Conservation (phyloP, 2,113 vertebrate genomes). For the Notarius lentiginosus region DNA sequence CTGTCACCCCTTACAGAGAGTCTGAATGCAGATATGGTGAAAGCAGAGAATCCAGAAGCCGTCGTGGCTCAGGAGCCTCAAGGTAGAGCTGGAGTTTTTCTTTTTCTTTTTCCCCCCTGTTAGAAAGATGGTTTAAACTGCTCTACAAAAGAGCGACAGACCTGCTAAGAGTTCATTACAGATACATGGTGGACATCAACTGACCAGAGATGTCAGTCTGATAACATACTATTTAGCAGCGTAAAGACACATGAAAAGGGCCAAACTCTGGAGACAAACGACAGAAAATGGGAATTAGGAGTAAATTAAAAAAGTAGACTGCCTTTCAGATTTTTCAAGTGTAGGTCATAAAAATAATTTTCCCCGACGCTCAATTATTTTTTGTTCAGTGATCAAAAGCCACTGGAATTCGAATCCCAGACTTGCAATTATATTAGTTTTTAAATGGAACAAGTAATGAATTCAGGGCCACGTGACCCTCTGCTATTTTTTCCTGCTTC, state of each 20-base stretch:
- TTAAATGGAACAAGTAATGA: no score
- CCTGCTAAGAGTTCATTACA: not conserved
- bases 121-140: not conserved
- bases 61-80: constrained; percentile 89
- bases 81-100: constrained; percentile 68
- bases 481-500: no score
- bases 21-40: constrained; percentile 84
- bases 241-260: not conserved
- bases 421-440: no score
- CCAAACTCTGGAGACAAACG: not conserved
- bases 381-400: no score
- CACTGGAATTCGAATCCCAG: no score
- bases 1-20: constrained; percentile 77
- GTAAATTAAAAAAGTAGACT: no score
- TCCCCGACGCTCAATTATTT: no score
- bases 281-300: not conserved
- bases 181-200: not conserved
- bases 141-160: not conserved
- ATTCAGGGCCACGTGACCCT: no score
- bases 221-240: not conserved
- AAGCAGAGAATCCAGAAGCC: constrained; percentile 85
- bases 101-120: not conserved
- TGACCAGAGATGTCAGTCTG: not conserved
- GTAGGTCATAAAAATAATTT: no score
- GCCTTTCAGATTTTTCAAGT: no score